These are phyloP conservation scores for Cyprinodon tularosa DNA, from an alignment of 2,113 vertebrate species.

Conservation along the genomic window DNA sequence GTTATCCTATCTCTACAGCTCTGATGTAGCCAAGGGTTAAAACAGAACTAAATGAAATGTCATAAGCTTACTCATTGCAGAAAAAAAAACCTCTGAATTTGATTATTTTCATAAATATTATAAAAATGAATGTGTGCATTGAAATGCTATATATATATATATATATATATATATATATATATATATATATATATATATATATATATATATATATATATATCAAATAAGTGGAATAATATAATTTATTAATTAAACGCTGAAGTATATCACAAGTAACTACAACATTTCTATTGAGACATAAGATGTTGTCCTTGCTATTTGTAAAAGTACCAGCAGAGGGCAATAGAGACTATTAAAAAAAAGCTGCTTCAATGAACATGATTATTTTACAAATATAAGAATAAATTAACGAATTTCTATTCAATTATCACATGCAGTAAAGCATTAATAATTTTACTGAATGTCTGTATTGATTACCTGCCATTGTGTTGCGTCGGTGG, in stretches of 20 bases:
- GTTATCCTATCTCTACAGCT: no score
- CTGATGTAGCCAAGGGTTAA: neutral
- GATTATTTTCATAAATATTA: neutral
- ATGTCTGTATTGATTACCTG: constrained; percentile 76
- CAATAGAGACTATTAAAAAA: constrained; percentile 25
- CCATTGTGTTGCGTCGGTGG: constrained; percentile 77
- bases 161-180: no score
- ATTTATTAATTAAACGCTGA: neutral
- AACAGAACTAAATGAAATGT: neutral
- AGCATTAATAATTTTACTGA: neutral
- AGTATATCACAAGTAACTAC: neutral
- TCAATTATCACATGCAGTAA: neutral
- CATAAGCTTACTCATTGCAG: neutral
- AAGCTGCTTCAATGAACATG: neutral
- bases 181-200: no score
- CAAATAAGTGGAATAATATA: no score
- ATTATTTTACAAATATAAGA: neutral
- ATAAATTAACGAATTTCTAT: neutral
- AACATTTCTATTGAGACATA: neutral
- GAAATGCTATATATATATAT: neutral
- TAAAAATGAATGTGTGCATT: neutral
- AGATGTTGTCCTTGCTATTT: constrained; percentile 24
- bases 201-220: no score
- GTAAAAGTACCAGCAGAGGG: constrained; percentile 52
- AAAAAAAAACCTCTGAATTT: neutral